A percentile compares a stretch with the other conserved stretches of the same genome.
Conservation (phyloP, 2,888 invertebrate genomes). For the Nomada fabriciana region DNA sequence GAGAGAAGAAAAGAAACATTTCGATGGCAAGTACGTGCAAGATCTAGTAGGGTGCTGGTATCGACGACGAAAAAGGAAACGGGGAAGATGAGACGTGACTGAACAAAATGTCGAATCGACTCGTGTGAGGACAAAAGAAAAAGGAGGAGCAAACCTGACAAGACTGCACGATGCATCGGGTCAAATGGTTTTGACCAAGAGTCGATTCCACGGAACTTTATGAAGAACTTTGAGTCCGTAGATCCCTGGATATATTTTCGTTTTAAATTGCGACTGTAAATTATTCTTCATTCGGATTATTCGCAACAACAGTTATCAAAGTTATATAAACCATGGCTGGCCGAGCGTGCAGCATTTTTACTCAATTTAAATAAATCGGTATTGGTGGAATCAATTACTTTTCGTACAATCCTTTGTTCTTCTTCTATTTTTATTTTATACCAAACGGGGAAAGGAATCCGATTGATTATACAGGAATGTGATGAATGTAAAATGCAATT, state of each 20-base stretch:
- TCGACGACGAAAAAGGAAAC: slow-evolving; percentile 3
- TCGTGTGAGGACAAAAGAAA: not conserved
- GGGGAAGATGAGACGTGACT: slow-evolving; percentile 17
- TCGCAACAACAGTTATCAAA: slow-evolving; percentile 6
- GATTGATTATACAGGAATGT: not conserved
- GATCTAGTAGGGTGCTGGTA: not conserved
- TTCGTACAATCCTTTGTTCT: not conserved
- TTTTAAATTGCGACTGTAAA: slow-evolving; percentile 9
- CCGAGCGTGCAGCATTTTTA: not conserved
- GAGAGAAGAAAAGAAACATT: not conserved
- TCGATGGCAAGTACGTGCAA: not conserved
- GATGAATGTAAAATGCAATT: not conserved
- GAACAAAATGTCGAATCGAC: slow-evolving; percentile 16
- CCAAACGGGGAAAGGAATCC: not conserved
- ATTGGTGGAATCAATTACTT: not conserved
- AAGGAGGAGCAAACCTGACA: slow-evolving; percentile 4
- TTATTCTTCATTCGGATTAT: not conserved
- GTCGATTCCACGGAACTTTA: slow-evolving; percentile 21
- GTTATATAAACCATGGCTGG: slow-evolving; percentile 14
- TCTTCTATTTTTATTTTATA: not conserved
- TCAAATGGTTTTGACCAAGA: slow-evolving; percentile 28
- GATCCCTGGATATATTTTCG: slow-evolving; percentile 12
- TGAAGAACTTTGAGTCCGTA: slow-evolving; percentile 10
- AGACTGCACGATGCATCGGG: slow-evolving; percentile 14
- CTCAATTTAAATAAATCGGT: not conserved